Percentiles rank a stretch among this genome's conserved stretches.
phyloP scores from a whole-genome alignment of 2,888 invertebrate species.

The Hirtodrosophila histrioides region DNA sequence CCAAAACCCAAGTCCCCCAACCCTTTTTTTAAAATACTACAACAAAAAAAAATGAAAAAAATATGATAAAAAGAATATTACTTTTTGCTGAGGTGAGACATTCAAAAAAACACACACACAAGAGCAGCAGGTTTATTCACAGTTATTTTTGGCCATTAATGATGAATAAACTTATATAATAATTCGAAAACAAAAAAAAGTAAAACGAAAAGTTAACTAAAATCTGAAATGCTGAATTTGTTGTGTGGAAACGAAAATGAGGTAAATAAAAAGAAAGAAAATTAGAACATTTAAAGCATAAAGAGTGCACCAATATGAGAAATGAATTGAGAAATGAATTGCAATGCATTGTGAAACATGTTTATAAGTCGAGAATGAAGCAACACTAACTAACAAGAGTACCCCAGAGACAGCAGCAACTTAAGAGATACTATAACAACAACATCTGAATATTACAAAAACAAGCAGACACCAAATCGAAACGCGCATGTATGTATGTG shows the following conservation, averaged over 20 bases:
- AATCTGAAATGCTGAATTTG: conserved; percentile 78
- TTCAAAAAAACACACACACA: conserved; percentile 84
- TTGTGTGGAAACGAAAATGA: conserved; percentile 84
- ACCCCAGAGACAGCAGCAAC: conserved; percentile 33
- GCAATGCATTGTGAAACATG: conserved; percentile 85
- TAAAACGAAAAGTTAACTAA: conserved; percentile 38
- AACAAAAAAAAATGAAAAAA: conserved; percentile 16
- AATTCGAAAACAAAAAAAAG: conserved; percentile 38
- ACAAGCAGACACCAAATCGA: conserved; percentile 42
- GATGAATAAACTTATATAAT: conserved; percentile 25
- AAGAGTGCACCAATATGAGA: conserved; percentile 64
- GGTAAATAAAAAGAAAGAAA: conserved; percentile 82
- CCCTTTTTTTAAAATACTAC: conserved; percentile 20
- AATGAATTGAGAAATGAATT: conserved; percentile 77
- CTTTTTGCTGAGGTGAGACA: conserved; percentile 84
- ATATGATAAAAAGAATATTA: conserved; percentile 38
- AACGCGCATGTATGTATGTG: conserved; percentile 71
- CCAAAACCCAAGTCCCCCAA: conserved; percentile 25
- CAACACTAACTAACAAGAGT: conserved; percentile 37
- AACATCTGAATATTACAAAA: conserved; percentile 39
- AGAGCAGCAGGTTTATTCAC: conserved; percentile 71
- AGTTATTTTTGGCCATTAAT: conserved; percentile 54
- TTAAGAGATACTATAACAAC: conserved; percentile 21
- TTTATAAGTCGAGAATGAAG: conserved; percentile 70
- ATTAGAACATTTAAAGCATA: conserved; percentile 58